phyloP scores from a whole-genome alignment of 1,140 invertebrate genomes.

The Euura saliciscinereae region DNA sequence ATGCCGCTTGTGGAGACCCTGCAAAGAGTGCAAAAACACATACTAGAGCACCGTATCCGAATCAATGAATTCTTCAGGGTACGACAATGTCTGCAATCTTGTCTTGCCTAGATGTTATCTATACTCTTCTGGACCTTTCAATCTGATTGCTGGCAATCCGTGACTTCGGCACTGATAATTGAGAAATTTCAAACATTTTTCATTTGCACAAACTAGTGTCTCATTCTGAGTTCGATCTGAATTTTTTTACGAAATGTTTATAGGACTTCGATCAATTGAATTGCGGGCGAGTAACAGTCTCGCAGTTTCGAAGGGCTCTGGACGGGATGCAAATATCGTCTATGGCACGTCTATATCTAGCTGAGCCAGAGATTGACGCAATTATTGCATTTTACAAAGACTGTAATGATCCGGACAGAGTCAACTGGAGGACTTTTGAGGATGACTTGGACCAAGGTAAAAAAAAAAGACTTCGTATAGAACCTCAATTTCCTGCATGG shows the following conservation, averaged over 20 bases:
- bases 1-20: constrained; percentile 53
- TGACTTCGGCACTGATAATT: too few relatives aligned
- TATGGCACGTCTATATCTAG: constrained; percentile 59
- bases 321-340: constrained; percentile 67
- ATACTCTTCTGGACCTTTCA: too few relatives aligned
- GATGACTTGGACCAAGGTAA: constrained; percentile 72
- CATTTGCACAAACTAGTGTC: neutral
- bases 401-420: constrained; percentile 65
- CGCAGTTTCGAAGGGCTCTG: constrained; percentile 69
- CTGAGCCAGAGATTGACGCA: constrained; percentile 63
- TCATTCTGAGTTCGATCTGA: constrained; percentile 11
- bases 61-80: constrained; percentile 70
- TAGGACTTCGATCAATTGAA: constrained; percentile 70
- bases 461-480: too few relatives aligned
- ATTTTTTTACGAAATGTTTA: constrained; percentile 10
- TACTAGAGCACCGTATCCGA: constrained; percentile 65
- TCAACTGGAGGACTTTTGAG: constrained; percentile 74
- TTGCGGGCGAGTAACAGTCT: constrained; percentile 66
- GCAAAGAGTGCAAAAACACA: constrained; percentile 65
- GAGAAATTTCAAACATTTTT: neutral
- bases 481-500: too few relatives aligned
- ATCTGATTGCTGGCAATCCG: too few relatives aligned
- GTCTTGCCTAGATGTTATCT: too few relatives aligned
- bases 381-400: constrained; percentile 68
- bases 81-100: neutral